A percentile compares a stretch with the other conserved stretches of the same genome.
Evolutionary conservation across 1,140 invertebrate species (phyloP).

Genomic region (Nymphalis io): DNA sequence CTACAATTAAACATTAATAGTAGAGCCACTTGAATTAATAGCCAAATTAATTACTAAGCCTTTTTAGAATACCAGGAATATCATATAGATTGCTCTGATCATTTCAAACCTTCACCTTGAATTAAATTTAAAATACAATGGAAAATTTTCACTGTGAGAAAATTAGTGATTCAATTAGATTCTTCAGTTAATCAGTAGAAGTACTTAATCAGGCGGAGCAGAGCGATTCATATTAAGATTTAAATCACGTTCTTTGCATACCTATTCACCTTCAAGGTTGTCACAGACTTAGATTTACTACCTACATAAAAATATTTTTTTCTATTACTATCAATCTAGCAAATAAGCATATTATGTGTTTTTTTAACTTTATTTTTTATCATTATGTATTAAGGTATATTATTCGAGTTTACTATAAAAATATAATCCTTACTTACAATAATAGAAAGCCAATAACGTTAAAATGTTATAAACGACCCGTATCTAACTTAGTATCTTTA

Average conservation of each 20-base stretch:
- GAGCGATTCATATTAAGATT: slow-evolving; percentile 19
- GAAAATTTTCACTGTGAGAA: slow-evolving; percentile 15
- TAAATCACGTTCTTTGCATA: slow-evolving; percentile 18
- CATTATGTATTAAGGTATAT: too few species aligned
- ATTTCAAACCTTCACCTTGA: slow-evolving; percentile 13
- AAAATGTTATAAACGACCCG: not conserved
- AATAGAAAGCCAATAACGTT: too few species aligned
- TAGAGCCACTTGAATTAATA: too few species aligned
- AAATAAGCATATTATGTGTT: not conserved
- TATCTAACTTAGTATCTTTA: not conserved
- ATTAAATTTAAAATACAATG: slow-evolving; percentile 7
- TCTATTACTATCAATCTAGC: not conserved
- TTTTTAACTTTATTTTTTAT: too few species aligned
- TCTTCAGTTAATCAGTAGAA: slow-evolving; percentile 22
- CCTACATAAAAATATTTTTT: not conserved
- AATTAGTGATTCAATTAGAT: slow-evolving; percentile 26
- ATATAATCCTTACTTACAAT: too few species aligned
- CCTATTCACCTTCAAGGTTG: slow-evolving; percentile 14
- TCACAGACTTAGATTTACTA: not conserved
- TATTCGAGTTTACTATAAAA: too few species aligned
- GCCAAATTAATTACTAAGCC: not conserved
- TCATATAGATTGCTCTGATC: not conserved
- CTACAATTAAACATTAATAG: too few species aligned
- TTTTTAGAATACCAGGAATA: not conserved
- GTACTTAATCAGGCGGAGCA: slow-evolving; percentile 13